These are phyloP conservation scores for Cyclophora albipunctata DNA, from an alignment of 2,888 invertebrate species.

Conservation along the genomic window DNA sequence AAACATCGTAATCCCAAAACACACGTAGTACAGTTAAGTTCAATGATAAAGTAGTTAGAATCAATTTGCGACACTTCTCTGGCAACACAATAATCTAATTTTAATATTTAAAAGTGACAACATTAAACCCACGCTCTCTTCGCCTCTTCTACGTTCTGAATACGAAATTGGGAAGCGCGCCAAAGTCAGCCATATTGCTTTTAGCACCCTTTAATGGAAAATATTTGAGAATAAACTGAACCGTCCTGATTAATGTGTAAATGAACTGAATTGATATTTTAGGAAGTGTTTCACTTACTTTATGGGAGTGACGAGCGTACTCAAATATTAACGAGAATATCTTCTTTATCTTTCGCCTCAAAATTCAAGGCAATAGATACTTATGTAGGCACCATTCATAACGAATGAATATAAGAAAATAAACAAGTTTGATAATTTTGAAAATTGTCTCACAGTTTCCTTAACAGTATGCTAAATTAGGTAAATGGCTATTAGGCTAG, in stretches of 20 bases:
- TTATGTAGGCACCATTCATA: background rate
- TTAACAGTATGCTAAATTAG: too few relatives aligned
- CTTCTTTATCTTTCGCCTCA: slow-evolving; percentile 12
- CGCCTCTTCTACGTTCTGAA: slow-evolving; percentile 56
- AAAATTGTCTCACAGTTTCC: too few relatives aligned
- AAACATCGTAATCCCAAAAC: background rate
- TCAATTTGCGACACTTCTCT: slow-evolving; percentile 49
- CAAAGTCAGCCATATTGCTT: slow-evolving; percentile 63
- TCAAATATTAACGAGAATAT: slow-evolving; percentile 30
- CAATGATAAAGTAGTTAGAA: slow-evolving; percentile 30
- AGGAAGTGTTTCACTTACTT: slow-evolving; percentile 42
- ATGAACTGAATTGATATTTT: slow-evolving; percentile 60
- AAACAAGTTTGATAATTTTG: too few relatives aligned
- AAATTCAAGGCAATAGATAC: background rate
- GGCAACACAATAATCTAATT: slow-evolving; percentile 55
- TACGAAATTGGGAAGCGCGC: slow-evolving; percentile 55
- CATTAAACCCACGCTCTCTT: slow-evolving; percentile 53
- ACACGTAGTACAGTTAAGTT: too few relatives aligned
- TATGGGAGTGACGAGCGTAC: slow-evolving; percentile 27
- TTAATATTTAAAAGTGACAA: slow-evolving; percentile 68
- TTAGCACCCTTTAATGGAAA: slow-evolving; percentile 66
- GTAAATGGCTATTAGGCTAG: too few relatives aligned
- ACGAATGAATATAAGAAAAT: too few relatives aligned
- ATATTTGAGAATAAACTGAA: slow-evolving; percentile 49
- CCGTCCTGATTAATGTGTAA: slow-evolving; percentile 57